phyloP scores from a whole-genome alignment of 2,797 vertebrate species.

The Steatocranus sp. region DNA sequence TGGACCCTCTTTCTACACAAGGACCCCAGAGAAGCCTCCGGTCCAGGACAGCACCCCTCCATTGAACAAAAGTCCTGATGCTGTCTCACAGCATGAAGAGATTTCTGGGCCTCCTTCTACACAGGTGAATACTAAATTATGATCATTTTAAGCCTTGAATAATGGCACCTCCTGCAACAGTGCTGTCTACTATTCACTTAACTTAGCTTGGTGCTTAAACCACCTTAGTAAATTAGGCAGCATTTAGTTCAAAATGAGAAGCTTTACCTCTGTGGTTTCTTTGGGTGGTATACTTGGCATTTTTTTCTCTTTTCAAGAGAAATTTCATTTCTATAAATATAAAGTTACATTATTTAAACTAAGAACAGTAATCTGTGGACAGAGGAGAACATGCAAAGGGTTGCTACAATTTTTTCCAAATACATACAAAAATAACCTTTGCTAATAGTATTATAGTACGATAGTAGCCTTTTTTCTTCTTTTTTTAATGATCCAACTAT shows the following conservation, averaged over 20 bases:
- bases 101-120: slow-evolving; percentile 3
- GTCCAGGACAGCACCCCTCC: slow-evolving; percentile 58
- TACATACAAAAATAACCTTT: not conserved
- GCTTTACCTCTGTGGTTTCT: not conserved
- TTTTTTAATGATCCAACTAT: no score
- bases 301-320: not conserved
- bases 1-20: not conserved
- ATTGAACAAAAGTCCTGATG: not conserved
- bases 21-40: slow-evolving; percentile 44
- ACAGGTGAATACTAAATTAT: slow-evolving; percentile 46
- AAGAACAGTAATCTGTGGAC: not conserved
- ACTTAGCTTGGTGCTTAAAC: not conserved
- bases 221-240: not conserved
- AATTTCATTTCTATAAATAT: not conserved
- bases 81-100: slow-evolving; percentile 11
- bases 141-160: not conserved
- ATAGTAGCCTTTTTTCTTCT: not conserved
- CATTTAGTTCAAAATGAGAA: accelerated
- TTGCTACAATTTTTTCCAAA: not conserved
- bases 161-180: not conserved
- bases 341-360: not conserved
- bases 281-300: not conserved
- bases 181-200: accelerated
- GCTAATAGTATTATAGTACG: not conserved
- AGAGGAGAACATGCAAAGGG: not conserved